Percentiles rank a stretch among this genome's conserved stretches.
Conservation (phyloP, 2,888 invertebrate genomes). For the Trachelus stipa region DNA sequence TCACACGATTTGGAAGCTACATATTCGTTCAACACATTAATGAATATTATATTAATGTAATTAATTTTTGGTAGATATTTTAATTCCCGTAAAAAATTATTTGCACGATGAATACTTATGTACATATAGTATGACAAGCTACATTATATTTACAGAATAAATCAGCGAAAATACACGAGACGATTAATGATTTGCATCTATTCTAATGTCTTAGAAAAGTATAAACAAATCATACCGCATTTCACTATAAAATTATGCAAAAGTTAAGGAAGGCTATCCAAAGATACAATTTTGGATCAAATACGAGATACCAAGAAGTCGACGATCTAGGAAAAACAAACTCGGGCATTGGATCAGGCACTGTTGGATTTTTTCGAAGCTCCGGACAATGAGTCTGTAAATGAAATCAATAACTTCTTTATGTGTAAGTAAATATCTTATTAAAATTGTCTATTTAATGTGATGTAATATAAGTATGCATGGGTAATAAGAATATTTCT, state of each 20-base stretch:
- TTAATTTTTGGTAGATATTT: neutral
- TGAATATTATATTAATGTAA: neutral
- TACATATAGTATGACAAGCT: neutral
- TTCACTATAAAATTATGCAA: neutral
- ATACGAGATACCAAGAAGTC: neutral
- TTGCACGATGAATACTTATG: neutral
- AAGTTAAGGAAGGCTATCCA: neutral
- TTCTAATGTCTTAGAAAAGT: neutral
- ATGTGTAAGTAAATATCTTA: neutral
- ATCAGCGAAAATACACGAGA: neutral
- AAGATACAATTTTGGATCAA: neutral
- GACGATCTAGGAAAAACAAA: neutral
- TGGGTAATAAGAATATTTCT: neutral
- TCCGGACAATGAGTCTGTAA: constrained; percentile 31
- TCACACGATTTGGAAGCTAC: neutral
- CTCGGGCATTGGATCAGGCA: constrained; percentile 29
- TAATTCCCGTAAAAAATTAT: neutral
- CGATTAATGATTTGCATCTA: neutral
- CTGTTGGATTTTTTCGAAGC: constrained; percentile 28
- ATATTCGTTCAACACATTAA: neutral
- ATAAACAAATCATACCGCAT: neutral
- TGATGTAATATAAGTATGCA: neutral
- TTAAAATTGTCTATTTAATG: neutral
- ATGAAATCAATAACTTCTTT: constrained; percentile 1
- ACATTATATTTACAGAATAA: neutral